A percentile compares a stretch with the other conserved stretches of the same genome.
Conservation (phyloP, 2,797 vertebrate species). For the Knipowitschia caucasica region DNA sequence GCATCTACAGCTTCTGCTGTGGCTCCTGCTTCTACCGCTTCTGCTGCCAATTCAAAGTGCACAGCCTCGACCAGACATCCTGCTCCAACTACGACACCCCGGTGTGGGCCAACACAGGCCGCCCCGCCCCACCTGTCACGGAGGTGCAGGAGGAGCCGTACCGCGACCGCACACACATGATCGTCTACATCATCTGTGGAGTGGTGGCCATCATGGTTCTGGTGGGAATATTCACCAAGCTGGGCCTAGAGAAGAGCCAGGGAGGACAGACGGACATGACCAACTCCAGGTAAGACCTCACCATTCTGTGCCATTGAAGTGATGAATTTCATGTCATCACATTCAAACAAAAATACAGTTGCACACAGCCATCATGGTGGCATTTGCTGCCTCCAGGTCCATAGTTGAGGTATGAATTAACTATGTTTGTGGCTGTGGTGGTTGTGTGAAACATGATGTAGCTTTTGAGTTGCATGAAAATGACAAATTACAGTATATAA, state of each 20-base stretch:
- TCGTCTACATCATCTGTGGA: slow-evolving; percentile 95
- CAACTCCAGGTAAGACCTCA: slow-evolving; percentile 86
- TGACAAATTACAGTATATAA: too few species aligned
- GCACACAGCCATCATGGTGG: too few species aligned
- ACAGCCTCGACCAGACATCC: slow-evolving; percentile 91
- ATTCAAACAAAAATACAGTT: too few species aligned
- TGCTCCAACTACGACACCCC: slow-evolving; percentile 98
- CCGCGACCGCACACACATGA: slow-evolving; percentile 92
- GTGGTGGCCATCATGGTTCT: slow-evolving; percentile 95
- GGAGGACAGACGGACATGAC: slow-evolving; percentile 87
- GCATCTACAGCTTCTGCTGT: slow-evolving; percentile 93
- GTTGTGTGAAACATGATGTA: too few species aligned
- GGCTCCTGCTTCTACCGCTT: slow-evolving; percentile 97
- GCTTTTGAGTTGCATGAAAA: too few species aligned
- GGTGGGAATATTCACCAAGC: slow-evolving; percentile 91
- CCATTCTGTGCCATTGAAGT: too few species aligned
- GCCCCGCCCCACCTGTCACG: slow-evolving; percentile 80
- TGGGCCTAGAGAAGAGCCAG: slow-evolving; percentile 90
- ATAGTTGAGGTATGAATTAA: too few species aligned
- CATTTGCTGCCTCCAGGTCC: too few species aligned
- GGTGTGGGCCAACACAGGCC: slow-evolving; percentile 91
- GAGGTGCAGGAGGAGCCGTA: slow-evolving; percentile 83
- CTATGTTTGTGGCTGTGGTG: too few species aligned
- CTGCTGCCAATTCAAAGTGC: slow-evolving; percentile 92
- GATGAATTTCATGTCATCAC: too few species aligned